Conservation (phyloP, 2,888 invertebrate species). For the Blera fallax region DNA sequence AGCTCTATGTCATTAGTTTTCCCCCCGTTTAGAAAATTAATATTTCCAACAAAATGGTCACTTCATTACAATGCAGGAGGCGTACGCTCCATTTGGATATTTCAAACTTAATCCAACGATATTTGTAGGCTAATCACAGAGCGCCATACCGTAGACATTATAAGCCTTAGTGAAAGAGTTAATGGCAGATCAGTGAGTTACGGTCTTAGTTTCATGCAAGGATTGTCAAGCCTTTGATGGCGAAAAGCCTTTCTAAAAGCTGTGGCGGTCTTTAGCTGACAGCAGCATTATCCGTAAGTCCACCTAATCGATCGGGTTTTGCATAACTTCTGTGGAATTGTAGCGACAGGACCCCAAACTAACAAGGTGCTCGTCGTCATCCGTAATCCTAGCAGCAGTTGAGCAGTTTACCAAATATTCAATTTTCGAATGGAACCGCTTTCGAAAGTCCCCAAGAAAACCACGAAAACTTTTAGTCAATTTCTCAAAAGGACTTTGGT, state of each 20-base stretch:
- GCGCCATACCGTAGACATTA: slow-evolving; percentile 17
- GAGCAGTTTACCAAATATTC: slow-evolving; percentile 52
- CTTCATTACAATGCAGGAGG: slow-evolving; percentile 52
- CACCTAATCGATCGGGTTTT: slow-evolving; percentile 64
- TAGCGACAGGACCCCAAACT: neutral
- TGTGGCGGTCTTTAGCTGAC: slow-evolving; percentile 35
- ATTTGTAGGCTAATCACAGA: slow-evolving; percentile 39
- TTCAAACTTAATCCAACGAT: slow-evolving; percentile 54
- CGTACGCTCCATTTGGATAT: slow-evolving; percentile 58
- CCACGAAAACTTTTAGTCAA: slow-evolving; percentile 70
- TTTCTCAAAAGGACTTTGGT: slow-evolving; percentile 66
- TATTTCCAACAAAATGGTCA: slow-evolving; percentile 47
- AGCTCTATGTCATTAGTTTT: slow-evolving; percentile 45
- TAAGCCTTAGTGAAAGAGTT: slow-evolving; percentile 62
- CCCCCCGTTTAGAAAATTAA: slow-evolving; percentile 55
- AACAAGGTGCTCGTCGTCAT: slow-evolving; percentile 51
- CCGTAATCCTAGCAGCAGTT: slow-evolving; percentile 53
- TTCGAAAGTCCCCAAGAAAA: slow-evolving; percentile 48
- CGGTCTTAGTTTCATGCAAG: slow-evolving; percentile 29
- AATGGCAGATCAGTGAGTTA: slow-evolving; percentile 54
- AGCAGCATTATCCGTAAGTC: slow-evolving; percentile 58
- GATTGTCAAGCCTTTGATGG: slow-evolving; percentile 40
- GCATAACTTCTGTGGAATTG: slow-evolving; percentile 49
- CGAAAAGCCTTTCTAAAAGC: slow-evolving; percentile 39
- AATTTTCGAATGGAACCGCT: slow-evolving; percentile 58